phyloP scores from a whole-genome alignment of 1,140 invertebrate genomes.

The Teleopsis dalmanni region DNA sequence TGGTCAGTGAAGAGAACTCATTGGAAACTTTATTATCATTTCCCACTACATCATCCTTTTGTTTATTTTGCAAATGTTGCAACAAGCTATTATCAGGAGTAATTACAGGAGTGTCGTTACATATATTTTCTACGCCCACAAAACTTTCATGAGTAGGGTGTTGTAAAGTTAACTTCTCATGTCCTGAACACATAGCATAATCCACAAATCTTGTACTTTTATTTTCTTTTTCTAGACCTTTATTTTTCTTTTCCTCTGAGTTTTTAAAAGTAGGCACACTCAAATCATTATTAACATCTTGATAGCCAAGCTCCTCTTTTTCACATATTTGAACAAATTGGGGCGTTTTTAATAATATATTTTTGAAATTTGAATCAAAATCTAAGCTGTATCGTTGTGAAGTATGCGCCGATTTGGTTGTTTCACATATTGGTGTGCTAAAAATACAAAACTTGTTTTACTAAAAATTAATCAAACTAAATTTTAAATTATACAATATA shows the following conservation, averaged over 20 bases:
- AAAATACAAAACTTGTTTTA: neutral
- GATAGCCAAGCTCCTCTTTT: neutral
- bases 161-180: neutral
- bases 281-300: neutral
- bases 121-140: slow-evolving; percentile 32
- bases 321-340: slow-evolving; percentile 2
- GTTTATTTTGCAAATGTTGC: slow-evolving; percentile 5
- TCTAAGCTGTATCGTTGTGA: slow-evolving; percentile 8
- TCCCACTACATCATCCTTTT: slow-evolving; percentile 21
- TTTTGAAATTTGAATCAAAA: slow-evolving; percentile 3
- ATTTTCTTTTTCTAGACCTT: too few relatives aligned
- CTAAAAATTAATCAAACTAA: slow-evolving; percentile 6
- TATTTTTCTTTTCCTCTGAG: too few relatives aligned
- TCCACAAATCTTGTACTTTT: too few relatives aligned
- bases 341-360: slow-evolving; percentile 8
- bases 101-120: slow-evolving; percentile 36
- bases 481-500: neutral
- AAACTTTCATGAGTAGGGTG: slow-evolving; percentile 28
- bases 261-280: neutral
- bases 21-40: slow-evolving; percentile 23
- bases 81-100: slow-evolving; percentile 37
- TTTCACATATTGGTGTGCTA: neutral
- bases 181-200: neutral
- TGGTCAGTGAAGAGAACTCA: too few relatives aligned
- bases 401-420: too few relatives aligned